phyloP scores from a whole-genome alignment of 2,797 vertebrate species.

The Sebastes vulpes region DNA sequence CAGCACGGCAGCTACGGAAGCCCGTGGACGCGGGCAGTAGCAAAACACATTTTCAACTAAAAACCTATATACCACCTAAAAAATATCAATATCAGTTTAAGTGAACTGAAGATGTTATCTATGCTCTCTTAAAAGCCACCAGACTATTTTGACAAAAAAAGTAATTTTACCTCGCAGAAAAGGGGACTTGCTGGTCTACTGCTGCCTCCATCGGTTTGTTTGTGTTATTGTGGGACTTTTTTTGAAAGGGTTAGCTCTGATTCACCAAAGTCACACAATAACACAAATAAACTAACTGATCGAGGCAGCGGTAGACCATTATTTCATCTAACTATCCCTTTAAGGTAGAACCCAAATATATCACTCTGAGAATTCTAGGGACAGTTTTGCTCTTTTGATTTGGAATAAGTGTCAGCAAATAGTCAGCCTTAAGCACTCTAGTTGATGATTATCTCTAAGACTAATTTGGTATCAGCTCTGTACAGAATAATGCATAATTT shows the following conservation, averaged over 20 bases:
- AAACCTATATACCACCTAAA: too few species aligned
- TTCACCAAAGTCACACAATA: neutral
- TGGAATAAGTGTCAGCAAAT: neutral
- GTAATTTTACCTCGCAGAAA: neutral
- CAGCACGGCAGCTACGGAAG: neutral
- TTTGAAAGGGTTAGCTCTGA: neutral
- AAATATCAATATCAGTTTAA: neutral
- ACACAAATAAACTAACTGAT: too few species aligned
- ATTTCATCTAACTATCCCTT: too few species aligned
- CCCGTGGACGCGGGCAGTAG: neutral
- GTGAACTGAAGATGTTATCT: neutral
- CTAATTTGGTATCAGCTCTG: neutral
- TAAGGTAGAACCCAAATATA: neutral
- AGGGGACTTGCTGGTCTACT: neutral
- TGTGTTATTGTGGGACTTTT: neutral
- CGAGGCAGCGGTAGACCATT: too few species aligned
- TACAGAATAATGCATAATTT: neutral
- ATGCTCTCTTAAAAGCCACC: neutral
- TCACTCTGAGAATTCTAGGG: neutral
- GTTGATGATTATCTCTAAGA: neutral
- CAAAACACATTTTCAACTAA: too few species aligned
- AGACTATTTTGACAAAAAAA: neutral
- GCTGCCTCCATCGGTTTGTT: neutral
- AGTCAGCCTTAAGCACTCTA: neutral
- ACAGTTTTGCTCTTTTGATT: neutral